Percentiles rank a stretch among this genome's conserved stretches.
These are phyloP conservation scores for Neopelma chrysocephalum DNA, from an alignment of 2,797 vertebrate genomes.

Conservation along the genomic window DNA sequence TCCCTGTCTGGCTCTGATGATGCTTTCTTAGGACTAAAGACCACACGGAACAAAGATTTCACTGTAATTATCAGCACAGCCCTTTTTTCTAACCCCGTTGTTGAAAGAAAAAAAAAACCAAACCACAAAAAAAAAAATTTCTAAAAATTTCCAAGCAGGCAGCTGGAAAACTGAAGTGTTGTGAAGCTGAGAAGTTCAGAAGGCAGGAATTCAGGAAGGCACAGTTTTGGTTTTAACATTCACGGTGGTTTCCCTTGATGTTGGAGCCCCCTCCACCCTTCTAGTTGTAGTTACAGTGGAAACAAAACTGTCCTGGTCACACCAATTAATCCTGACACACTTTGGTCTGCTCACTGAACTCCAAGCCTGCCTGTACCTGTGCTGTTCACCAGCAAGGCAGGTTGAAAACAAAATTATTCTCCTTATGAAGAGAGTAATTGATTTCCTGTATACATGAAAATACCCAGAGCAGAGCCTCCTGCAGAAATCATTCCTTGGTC, in stretches of 20 bases:
- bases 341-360: too few relatives aligned
- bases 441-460: neutral
- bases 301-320: neutral
- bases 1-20: conserved; percentile 71
- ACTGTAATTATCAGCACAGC: conserved; percentile 68
- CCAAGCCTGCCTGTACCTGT: neutral
- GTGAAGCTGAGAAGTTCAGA: neutral
- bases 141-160: neutral
- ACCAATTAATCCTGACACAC: neutral
- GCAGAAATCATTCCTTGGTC: neutral
- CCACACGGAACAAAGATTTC: conserved; percentile 56
- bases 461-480: neutral
- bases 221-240: neutral
- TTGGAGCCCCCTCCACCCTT: neutral
- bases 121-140: neutral
- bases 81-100: neutral
- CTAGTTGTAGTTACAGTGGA: neutral
- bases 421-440: neutral
- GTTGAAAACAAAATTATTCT: neutral
- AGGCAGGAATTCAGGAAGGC: neutral
- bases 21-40: conserved; percentile 65
- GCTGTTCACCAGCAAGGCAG: neutral
- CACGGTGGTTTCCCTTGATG: neutral
- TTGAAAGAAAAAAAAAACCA: neutral
- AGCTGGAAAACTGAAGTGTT: neutral